Percentiles rank a stretch among this genome's conserved stretches.
phyloP scores from a whole-genome alignment of 2,113 vertebrate genomes.

The Eretmochelys imbricata region DNA sequence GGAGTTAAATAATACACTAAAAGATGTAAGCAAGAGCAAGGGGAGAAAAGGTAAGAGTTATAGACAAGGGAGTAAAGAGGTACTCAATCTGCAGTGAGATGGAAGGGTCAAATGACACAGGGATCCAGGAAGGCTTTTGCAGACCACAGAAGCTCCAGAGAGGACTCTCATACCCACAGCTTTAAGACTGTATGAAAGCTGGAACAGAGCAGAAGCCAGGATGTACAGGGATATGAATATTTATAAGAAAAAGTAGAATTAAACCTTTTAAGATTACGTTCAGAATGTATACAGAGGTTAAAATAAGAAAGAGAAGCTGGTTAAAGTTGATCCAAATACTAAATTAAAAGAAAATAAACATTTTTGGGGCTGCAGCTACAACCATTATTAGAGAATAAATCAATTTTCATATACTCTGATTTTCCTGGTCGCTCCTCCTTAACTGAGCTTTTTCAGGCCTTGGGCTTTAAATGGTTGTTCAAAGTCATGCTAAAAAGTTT shows the following conservation, averaged over 20 bases:
- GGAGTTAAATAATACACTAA: background rate
- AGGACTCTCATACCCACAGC: rapidly evolving
- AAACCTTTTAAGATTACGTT: constrained; percentile 6
- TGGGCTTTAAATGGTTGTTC: background rate
- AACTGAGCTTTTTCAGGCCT: background rate
- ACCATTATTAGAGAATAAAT: background rate
- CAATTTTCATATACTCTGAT: background rate
- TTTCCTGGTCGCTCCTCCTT: background rate
- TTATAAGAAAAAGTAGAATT: background rate
- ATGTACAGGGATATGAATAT: background rate
- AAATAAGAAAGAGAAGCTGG: constrained; percentile 36
- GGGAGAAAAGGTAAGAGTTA: background rate
- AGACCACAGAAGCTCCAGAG: background rate
- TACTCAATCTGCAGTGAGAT: background rate
- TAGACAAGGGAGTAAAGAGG: background rate
- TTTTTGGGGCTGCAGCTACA: constrained; percentile 21
- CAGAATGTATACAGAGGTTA: background rate
- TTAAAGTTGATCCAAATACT: constrained; percentile 23
- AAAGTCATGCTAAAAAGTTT: background rate
- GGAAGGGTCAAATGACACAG: background rate
- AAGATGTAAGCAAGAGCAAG: background rate
- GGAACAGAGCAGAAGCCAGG: constrained; percentile 30
- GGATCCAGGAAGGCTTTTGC: background rate
- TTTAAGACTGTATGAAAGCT: background rate
- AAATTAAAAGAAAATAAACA: constrained; percentile 40